Conservation (phyloP, 2,797 vertebrate genomes). For the Ptychadena robeensis region DNA sequence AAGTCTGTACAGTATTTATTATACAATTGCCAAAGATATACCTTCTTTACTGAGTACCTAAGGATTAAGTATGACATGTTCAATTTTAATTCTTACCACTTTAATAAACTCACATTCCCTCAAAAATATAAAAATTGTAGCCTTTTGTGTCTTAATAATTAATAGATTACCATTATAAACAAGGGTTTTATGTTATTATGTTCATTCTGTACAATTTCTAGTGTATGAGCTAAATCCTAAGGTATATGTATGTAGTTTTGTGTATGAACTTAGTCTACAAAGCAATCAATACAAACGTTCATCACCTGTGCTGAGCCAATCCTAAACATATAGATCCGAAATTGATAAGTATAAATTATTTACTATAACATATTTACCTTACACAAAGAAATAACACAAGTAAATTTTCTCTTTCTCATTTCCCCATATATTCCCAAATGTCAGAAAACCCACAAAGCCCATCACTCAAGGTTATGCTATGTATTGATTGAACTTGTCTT, state of each 20-base stretch:
- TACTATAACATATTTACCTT: slow-evolving; percentile 10
- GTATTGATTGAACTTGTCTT: slow-evolving; percentile 71
- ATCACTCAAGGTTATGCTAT: slow-evolving; percentile 68
- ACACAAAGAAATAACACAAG: slow-evolving; percentile 49
- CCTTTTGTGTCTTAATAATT: too few relatives aligned
- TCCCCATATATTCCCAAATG: slow-evolving; percentile 54
- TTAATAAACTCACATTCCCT: too few relatives aligned
- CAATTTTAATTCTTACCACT: too few relatives aligned
- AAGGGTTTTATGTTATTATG: background rate
- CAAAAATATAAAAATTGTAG: too few relatives aligned
- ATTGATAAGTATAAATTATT: slow-evolving; percentile 19
- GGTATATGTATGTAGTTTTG: background rate
- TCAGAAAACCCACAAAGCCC: slow-evolving; percentile 33
- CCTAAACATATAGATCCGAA: slow-evolving; percentile 6
- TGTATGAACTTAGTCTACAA: background rate
- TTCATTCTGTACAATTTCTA: too few relatives aligned
- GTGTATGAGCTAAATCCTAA: background rate
- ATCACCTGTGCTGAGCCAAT: background rate
- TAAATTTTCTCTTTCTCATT: slow-evolving; percentile 46
- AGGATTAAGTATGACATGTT: too few relatives aligned
- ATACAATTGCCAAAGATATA: too few relatives aligned
- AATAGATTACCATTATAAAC: background rate
- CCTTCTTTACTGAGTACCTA: too few relatives aligned
- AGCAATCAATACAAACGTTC: background rate
- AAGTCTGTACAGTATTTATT: too few relatives aligned